Percentiles rank a stretch among this genome's conserved stretches.
Conservation (phyloP, 30 jellyfish, hydroid and myxozoan genomes). For the Cassiopea xamachana region DNA sequence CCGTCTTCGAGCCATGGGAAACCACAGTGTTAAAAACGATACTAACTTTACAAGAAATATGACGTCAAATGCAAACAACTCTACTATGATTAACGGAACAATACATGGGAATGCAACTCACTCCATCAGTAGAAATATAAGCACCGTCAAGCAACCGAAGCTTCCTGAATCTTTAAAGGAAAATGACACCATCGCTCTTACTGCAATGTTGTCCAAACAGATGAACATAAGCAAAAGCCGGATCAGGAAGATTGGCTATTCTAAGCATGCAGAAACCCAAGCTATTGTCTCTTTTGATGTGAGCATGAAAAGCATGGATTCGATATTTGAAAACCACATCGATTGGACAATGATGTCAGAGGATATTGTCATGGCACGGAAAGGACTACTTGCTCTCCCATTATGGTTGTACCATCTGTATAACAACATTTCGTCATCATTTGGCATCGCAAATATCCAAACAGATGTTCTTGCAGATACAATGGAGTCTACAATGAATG, state of each 20-base stretch:
- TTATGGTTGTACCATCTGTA: conserved; percentile 48
- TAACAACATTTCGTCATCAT: conserved; percentile 30
- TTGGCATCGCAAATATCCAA: conserved; percentile 11
- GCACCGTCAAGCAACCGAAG: neutral
- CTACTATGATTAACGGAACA: neutral
- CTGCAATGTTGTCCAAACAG: conserved; percentile 2
- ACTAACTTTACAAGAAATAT: neutral
- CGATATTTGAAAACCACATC: neutral
- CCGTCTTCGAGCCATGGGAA: neutral
- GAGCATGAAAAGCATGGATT: conserved; percentile 23
- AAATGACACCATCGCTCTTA: neutral
- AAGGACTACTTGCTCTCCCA: conserved; percentile 56
- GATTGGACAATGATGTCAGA: conserved; percentile 72
- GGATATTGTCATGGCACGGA: conserved; percentile 64
- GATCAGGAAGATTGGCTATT: conserved; percentile 15
- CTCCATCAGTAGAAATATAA: neutral
- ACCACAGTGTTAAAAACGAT: neutral
- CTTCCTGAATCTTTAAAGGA: conserved; percentile 42
- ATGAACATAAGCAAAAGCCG: conserved; percentile 47
- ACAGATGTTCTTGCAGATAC: conserved; percentile 53
- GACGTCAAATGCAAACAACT: neutral
- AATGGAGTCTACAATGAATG: conserved; percentile 24
- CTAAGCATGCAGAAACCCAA: neutral
- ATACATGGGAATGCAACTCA: too few species aligned
- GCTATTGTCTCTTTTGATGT: conserved; percentile 51